phyloP scores from a whole-genome alignment of 35 echinoderm and acorn worm species.

The Stichopus chloronotus region DNA sequence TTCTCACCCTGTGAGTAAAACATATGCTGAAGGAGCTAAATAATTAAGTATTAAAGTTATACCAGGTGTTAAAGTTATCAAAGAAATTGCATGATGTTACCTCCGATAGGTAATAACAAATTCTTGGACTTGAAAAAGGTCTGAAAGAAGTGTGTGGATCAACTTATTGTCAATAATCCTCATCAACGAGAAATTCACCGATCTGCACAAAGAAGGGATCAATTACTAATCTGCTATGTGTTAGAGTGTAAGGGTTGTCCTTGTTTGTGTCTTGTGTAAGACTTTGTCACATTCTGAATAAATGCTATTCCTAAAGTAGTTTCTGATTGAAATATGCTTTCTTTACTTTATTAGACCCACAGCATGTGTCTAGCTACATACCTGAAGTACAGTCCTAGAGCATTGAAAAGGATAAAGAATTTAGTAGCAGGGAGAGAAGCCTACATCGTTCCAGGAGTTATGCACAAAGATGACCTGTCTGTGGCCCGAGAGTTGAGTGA shows the following conservation, averaged over 20 bases:
- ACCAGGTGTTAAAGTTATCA: not conserved
- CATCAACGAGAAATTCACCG: too few relatives aligned
- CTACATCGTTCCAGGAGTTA: conserved; percentile 91
- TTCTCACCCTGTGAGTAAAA: not conserved
- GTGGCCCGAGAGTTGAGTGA: conserved; percentile 74
- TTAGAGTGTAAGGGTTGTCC: too few relatives aligned
- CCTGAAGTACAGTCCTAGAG: conserved; percentile 94
- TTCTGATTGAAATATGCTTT: not conserved
- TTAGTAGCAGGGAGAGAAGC: conserved; percentile 87
- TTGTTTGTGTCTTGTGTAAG: too few relatives aligned
- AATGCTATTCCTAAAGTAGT: not conserved
- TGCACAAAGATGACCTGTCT: conserved; percentile 94
- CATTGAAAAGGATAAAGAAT: conserved; percentile 88
- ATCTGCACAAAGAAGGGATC: too few relatives aligned
- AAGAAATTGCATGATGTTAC: not conserved
- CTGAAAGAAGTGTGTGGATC: not conserved
- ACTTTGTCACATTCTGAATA: too few relatives aligned
- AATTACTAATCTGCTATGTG: too few relatives aligned
- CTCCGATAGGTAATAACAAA: not conserved
- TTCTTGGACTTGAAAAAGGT: not conserved
- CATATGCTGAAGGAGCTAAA: not conserved
- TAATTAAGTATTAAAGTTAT: not conserved
- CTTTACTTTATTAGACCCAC: conserved; percentile 74
- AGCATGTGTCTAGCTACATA: conserved; percentile 93
- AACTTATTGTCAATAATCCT: too few relatives aligned